A percentile compares a stretch with the other conserved stretches of the same genome.
Evolutionary conservation across 2,888 invertebrate species (phyloP).

Genomic region (Chloromyia formosa): DNA sequence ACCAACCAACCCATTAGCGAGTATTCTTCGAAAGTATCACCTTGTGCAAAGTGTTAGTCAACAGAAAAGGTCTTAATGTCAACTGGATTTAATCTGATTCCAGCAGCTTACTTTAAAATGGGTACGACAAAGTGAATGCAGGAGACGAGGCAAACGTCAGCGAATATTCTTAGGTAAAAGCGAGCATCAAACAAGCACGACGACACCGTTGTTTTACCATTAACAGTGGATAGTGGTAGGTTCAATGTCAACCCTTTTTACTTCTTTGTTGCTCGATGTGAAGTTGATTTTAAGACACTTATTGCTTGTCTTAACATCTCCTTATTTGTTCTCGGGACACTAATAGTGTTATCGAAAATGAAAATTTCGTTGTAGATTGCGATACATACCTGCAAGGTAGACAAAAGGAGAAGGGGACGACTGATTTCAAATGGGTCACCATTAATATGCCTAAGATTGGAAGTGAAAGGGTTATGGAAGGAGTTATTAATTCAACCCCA

Average conservation of each 20-base stretch:
- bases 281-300: slow-evolving; percentile 43
- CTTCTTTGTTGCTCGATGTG: slow-evolving; percentile 26
- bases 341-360: slow-evolving; percentile 43
- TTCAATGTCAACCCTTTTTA: slow-evolving; percentile 43
- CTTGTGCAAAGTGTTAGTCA: slow-evolving; percentile 46
- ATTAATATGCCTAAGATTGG: background rate
- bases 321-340: slow-evolving; percentile 40
- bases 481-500: background rate
- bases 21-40: slow-evolving; percentile 36
- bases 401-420: background rate
- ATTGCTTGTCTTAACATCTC: slow-evolving; percentile 48
- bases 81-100: slow-evolving; percentile 49
- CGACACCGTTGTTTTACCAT: slow-evolving; percentile 4
- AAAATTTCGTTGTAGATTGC: slow-evolving; percentile 2
- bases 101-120: slow-evolving; percentile 46
- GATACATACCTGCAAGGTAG: background rate
- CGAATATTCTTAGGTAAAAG: slow-evolving; percentile 9
- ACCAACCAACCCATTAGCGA: slow-evolving; percentile 35
- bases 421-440: slow-evolving; percentile 1
- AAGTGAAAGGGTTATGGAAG: background rate
- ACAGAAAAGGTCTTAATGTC: slow-evolving; percentile 50
- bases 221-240: slow-evolving; percentile 31
- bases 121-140: slow-evolving; percentile 18
- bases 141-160: slow-evolving; percentile 11
- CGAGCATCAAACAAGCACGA: background rate